phyloP scores from a whole-genome alignment of 2,888 invertebrate genomes.

The Caenorhabditis sp. region DNA sequence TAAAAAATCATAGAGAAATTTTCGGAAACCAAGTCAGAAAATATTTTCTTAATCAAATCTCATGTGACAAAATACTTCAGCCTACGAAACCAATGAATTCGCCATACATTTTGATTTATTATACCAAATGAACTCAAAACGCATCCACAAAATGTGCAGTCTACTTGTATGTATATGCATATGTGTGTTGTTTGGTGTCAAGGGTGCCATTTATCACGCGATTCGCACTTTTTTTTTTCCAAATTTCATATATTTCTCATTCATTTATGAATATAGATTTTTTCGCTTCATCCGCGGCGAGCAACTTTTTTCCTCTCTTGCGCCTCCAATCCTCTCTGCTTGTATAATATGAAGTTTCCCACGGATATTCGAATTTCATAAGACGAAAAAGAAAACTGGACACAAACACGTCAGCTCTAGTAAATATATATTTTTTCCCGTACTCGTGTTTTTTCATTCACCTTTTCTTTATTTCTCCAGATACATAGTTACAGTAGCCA shows the following conservation, averaged over 20 bases:
- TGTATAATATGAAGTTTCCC: constrained; percentile 21
- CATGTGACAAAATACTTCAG: no score
- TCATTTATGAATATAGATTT: background rate
- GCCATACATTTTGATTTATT: no score
- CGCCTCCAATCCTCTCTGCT: background rate
- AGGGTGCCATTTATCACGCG: background rate
- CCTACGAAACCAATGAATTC: no score
- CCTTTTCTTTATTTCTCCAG: background rate
- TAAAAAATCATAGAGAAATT: no score
- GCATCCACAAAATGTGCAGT: background rate
- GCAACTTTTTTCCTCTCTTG: background rate
- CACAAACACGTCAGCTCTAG: constrained; percentile 1
- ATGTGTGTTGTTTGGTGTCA: constrained; percentile 1
- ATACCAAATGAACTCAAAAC: background rate
- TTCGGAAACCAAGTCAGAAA: no score
- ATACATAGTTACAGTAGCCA: background rate
- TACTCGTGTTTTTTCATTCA: background rate
- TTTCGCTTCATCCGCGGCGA: background rate
- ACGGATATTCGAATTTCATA: constrained; percentile 37
- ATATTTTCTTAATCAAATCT: no score
- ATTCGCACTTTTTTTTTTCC: background rate
- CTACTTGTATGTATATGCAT: background rate
- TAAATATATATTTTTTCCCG: background rate
- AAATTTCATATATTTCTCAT: background rate
- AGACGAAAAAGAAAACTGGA: constrained; percentile 8